These are phyloP conservation scores for Coregonus ussuriensis DNA, from an alignment of 2,797 vertebrate species.

Conservation along the genomic window DNA sequence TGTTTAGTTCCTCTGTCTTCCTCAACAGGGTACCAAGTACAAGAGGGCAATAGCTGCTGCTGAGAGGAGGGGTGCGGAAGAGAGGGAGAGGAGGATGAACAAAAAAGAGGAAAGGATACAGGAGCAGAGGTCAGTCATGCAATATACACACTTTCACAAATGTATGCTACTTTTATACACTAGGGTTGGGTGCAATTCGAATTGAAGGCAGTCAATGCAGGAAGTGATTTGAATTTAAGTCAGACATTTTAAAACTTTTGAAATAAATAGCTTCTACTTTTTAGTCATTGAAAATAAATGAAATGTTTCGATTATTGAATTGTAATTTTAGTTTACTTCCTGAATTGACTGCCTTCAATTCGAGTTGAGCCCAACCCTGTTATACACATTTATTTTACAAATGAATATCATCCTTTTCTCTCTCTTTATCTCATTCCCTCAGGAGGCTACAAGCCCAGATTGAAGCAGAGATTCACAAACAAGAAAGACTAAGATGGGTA, in stretches of 20 bases:
- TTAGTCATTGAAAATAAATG: too few relatives aligned
- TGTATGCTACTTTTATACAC: neutral
- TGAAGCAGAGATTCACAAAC: neutral
- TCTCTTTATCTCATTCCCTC: neutral
- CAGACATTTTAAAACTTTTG: too few relatives aligned
- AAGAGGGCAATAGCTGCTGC: conserved; percentile 66
- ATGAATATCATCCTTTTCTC: too few relatives aligned
- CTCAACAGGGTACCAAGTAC: conserved; percentile 72
- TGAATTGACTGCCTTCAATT: too few relatives aligned
- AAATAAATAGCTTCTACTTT: too few relatives aligned
- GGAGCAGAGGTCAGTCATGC: conserved; percentile 40
- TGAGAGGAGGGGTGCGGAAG: conserved; percentile 50
- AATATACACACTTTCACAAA: neutral
- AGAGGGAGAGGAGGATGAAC: conserved; percentile 39
- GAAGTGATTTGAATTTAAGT: too few relatives aligned
- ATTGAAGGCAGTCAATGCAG: too few relatives aligned
- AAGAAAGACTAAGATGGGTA: neutral
- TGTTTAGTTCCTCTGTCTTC: neutral
- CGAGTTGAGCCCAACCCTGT: too few relatives aligned
- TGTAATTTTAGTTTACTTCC: too few relatives aligned
- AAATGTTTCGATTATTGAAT: too few relatives aligned
- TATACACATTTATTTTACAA: too few relatives aligned
- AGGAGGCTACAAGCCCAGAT: neutral
- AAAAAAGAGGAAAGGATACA: conserved; percentile 40
- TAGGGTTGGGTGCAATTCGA: too few relatives aligned